Evolutionary conservation across 2,113 vertebrate species (phyloP).

Genomic region (Nothoprocta perdicaria): DNA sequence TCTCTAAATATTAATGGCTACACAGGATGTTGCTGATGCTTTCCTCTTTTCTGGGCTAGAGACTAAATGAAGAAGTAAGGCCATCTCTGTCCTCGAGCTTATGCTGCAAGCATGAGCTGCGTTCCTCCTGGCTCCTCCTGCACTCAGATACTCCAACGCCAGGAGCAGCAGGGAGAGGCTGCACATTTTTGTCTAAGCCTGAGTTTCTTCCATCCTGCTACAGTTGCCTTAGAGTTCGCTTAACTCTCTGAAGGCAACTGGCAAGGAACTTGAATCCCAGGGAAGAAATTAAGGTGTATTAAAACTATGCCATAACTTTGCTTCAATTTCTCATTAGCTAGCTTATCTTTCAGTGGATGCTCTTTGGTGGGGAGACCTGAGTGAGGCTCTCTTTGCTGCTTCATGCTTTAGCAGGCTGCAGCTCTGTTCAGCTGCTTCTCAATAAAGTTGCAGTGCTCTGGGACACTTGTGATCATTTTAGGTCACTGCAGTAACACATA

Average conservation of each 20-base stretch:
- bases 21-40: not conserved
- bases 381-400: not conserved
- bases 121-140: not conserved
- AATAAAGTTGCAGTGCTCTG: not conserved
- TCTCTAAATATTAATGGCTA: not conserved
- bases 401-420: accelerated
- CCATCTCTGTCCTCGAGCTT: not conserved
- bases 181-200: not conserved
- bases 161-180: not conserved
- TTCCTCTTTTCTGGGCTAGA: not conserved
- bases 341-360: not conserved
- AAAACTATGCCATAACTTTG: not conserved
- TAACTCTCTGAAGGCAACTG: not conserved
- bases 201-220: not conserved
- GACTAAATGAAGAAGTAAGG: not conserved
- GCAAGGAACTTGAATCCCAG: not conserved
- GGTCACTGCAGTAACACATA: not conserved
- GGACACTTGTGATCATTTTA: not conserved
- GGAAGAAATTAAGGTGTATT: not conserved
- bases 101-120: accelerated
- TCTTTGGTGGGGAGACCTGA: not conserved
- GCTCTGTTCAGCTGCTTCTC: not conserved
- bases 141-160: accelerated
- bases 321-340: not conserved
- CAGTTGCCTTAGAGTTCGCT: not conserved